Conservation (phyloP, 2,797 vertebrate genomes). For the Enoplosus armatus region DNA sequence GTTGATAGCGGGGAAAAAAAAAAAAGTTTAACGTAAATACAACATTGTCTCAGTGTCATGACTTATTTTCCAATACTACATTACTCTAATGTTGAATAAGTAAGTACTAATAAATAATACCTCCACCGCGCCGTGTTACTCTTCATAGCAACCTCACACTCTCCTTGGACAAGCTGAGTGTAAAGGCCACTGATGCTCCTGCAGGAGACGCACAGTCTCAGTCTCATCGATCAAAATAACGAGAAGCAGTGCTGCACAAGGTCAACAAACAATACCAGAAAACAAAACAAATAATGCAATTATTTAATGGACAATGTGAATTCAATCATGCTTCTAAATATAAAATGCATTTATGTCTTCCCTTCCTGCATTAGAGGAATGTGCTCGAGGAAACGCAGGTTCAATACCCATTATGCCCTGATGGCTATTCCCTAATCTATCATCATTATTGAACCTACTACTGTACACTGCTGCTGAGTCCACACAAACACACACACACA, state of each 20-base stretch:
- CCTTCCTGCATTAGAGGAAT: slow-evolving; percentile 54
- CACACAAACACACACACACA: slow-evolving; percentile 40
- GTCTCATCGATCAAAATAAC: slow-evolving; percentile 40
- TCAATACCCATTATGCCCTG: slow-evolving; percentile 60
- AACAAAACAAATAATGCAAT: slow-evolving; percentile 61
- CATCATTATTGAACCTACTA: slow-evolving; percentile 47
- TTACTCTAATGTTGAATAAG: background rate
- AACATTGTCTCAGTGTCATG: background rate
- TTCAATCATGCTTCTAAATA: slow-evolving; percentile 49
- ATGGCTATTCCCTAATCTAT: slow-evolving; percentile 60
- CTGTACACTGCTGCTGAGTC: slow-evolving; percentile 25
- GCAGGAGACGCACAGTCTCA: slow-evolving; percentile 15
- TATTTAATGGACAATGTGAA: slow-evolving; percentile 29
- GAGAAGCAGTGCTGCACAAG: background rate
- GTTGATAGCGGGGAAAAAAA: background rate
- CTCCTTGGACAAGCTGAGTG: background rate
- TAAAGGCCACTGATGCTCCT: slow-evolving; percentile 10
- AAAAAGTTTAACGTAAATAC: background rate
- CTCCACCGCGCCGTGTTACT: background rate
- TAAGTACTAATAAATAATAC: background rate
- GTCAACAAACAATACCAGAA: slow-evolving; percentile 3
- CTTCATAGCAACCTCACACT: slow-evolving; percentile 6
- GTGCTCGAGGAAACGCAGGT: slow-evolving; percentile 36
- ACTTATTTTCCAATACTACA: background rate
- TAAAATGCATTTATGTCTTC: slow-evolving; percentile 43